These are phyloP conservation scores for Columba guinea DNA, from an alignment of 2,797 vertebrate species.

Conservation along the genomic window DNA sequence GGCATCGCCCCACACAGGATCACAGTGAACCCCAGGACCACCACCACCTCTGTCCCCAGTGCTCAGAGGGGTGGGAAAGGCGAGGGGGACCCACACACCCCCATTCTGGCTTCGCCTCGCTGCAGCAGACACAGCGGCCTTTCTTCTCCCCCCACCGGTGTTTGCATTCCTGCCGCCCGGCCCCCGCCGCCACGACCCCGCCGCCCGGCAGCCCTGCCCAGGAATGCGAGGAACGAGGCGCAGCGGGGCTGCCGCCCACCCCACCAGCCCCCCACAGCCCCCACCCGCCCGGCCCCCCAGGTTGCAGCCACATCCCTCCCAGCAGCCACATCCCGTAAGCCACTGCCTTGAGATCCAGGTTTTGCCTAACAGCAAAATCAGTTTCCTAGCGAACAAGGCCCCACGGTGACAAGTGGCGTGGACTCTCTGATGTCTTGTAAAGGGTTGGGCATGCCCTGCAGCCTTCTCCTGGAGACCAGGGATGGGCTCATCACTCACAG, in stretches of 20 bases:
- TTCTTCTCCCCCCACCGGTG: conserved; percentile 57
- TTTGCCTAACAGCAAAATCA: neutral
- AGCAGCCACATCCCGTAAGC: neutral
- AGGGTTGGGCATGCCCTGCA: neutral
- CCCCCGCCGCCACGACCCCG: neutral
- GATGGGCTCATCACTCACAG: neutral
- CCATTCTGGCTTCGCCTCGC: neutral
- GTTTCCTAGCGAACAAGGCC: neutral
- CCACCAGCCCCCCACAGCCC: neutral
- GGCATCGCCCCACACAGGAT: neutral
- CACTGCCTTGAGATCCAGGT: neutral
- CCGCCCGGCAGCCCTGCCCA: conserved; percentile 43
- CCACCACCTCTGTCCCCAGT: neutral
- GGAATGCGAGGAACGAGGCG: conserved; percentile 55
- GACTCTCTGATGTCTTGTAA: neutral
- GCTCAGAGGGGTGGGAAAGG: neutral
- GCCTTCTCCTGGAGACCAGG: neutral
- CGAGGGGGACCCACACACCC: neutral
- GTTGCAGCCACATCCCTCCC: neutral
- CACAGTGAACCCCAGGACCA: accelerated
- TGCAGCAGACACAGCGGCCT: conserved; percentile 34
- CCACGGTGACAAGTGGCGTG: neutral
- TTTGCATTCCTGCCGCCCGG: conserved; percentile 60
- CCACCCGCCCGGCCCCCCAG: neutral
- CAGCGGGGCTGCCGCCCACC: conserved; percentile 23